Conservation (phyloP, 2,797 vertebrate genomes). For the Capromys pilorides region DNA sequence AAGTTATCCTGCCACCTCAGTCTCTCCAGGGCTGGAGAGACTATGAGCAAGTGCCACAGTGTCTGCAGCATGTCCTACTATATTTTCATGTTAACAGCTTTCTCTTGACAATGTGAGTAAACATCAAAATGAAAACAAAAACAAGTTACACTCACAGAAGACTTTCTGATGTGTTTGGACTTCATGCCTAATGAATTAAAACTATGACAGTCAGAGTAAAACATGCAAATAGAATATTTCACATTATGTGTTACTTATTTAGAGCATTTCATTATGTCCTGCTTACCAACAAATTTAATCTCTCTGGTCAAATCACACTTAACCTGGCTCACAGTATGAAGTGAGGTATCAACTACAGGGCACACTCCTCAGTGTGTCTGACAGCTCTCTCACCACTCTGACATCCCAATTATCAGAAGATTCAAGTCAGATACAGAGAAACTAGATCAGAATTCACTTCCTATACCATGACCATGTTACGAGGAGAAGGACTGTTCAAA, state of each 20-base stretch:
- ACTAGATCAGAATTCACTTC: conserved; percentile 79
- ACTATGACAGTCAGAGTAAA: neutral
- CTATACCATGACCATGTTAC: conserved; percentile 63
- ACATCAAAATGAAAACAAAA: conserved; percentile 36
- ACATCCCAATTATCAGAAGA: conserved; percentile 91
- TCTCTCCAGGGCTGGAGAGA: neutral
- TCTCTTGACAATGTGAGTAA: conserved; percentile 42
- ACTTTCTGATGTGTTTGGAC: neutral
- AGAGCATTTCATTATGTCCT: neutral
- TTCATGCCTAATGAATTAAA: conserved; percentile 14
- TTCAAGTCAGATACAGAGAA: conserved; percentile 88
- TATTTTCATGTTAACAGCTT: conserved; percentile 46
- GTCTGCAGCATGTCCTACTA: neutral
- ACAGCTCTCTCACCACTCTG: conserved; percentile 89
- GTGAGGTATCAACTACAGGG: conserved; percentile 86
- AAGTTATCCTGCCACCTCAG: neutral
- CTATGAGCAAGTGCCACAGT: neutral
- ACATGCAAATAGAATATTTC: neutral
- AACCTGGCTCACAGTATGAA: conserved; percentile 80
- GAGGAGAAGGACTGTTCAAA: conserved; percentile 61
- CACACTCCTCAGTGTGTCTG: conserved; percentile 83
- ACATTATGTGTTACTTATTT: neutral
- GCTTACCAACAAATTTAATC: conserved; percentile 85
- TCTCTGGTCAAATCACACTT: conserved; percentile 84
- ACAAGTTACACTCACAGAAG: neutral